These are phyloP conservation scores for Pardalotus punctatus DNA, from an alignment of 2,113 vertebrate species.

Conservation along the genomic window DNA sequence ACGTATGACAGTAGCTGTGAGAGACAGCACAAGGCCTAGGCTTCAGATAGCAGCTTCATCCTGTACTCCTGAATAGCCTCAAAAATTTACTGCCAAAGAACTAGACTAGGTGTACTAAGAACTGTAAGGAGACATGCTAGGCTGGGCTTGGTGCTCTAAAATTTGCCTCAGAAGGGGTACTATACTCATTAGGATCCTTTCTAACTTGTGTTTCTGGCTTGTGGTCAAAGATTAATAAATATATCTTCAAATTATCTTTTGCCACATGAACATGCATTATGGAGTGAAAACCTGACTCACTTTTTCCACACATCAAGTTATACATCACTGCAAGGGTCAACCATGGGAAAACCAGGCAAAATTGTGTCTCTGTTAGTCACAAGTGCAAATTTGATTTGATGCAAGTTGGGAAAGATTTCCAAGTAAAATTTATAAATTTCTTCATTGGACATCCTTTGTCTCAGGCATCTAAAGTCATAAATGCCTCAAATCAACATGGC, in stretches of 20 bases:
- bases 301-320: neutral
- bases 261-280: rapidly evolving
- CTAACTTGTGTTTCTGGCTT: neutral
- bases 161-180: neutral
- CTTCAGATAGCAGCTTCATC: neutral
- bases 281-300: neutral
- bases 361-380: neutral
- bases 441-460: neutral
- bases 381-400: neutral
- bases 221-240: neutral
- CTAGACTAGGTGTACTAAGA: neutral
- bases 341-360: neutral
- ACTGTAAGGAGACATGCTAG: neutral
- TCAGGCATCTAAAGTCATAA: neutral
- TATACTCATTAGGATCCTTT: neutral
- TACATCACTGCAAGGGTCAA: neutral
- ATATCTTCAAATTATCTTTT: neutral
- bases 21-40: neutral
- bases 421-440: neutral
- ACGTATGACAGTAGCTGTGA: neutral
- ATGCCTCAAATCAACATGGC: neutral
- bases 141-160: neutral
- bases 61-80: neutral
- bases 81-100: neutral
- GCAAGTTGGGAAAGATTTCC: neutral